phyloP scores from a whole-genome alignment of 2,113 vertebrate genomes.

The Calidris pygmaea region DNA sequence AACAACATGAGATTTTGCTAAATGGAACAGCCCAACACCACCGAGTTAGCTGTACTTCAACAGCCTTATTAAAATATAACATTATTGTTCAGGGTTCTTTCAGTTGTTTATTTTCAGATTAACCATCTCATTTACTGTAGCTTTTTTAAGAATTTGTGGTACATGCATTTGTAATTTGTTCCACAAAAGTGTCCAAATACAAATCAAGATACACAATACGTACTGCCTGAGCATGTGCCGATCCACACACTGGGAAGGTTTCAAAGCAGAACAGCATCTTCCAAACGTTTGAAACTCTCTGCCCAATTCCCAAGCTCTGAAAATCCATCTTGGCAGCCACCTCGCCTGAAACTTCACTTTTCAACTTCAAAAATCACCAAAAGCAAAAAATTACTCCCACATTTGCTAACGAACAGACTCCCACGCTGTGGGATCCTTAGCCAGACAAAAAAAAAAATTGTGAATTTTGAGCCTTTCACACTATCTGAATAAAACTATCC shows the following conservation, averaged over 20 bases:
- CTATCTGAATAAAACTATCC: not conserved
- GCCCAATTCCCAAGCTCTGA: not conserved
- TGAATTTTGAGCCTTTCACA: too few relatives aligned
- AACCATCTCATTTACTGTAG: not conserved
- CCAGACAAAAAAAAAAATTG: not conserved
- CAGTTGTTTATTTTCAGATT: not conserved
- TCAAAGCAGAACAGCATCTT: not conserved
- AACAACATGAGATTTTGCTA: not conserved
- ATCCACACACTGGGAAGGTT: not conserved
- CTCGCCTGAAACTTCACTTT: not conserved
- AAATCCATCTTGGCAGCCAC: not conserved
- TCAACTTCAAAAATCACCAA: not conserved
- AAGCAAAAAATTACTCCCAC: not conserved
- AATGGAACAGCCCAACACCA: not conserved
- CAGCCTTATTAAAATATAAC: too few relatives aligned
- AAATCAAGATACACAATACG: accelerated
- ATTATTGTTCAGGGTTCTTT: too few relatives aligned
- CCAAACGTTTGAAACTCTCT: not conserved
- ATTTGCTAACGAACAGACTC: not conserved
- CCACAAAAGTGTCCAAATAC: accelerated
- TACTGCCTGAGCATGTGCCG: not conserved
- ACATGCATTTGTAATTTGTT: not conserved
- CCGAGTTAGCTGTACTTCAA: not conserved
- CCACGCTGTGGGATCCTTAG: not conserved
- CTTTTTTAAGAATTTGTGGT: not conserved